These are phyloP conservation scores for Opisthograptis luteolata DNA, from an alignment of 2,888 invertebrate genomes.

Conservation along the genomic window DNA sequence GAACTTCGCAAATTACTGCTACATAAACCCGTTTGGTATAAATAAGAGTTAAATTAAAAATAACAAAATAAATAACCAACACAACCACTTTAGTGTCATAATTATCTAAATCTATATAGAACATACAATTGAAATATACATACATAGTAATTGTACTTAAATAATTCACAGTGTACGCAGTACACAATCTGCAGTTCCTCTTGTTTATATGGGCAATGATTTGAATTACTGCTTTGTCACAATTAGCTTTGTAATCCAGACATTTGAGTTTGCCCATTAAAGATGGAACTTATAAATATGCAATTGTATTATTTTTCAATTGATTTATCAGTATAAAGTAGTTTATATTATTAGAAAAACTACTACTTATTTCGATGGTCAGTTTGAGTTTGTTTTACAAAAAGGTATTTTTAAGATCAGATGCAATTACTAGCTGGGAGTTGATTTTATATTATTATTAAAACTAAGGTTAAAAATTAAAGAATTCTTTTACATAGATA, in stretches of 20 bases:
- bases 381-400: conserved; percentile 5
- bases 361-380: conserved; percentile 6
- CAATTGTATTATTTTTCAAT: conserved; percentile 10
- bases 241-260: not conserved
- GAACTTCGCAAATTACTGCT: conserved; percentile 65
- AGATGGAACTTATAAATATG: conserved; percentile 18
- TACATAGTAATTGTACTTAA: conserved; percentile 56
- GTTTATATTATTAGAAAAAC: conserved; percentile 1
- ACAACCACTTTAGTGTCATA: conserved; percentile 74
- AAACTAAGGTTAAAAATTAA: too few relatives aligned
- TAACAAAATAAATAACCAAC: conserved; percentile 82
- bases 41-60: conserved; percentile 78
- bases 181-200: conserved; percentile 30
- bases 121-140: conserved; percentile 52
- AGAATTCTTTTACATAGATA: too few relatives aligned
- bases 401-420: conserved; percentile 14
- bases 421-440: not conserved
- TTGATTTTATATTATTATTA: not conserved
- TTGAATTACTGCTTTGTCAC: not conserved
- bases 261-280: conserved; percentile 4
- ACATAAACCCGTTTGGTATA: conserved; percentile 74
- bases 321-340: conserved; percentile 1
- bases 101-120: conserved; percentile 59
- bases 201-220: conserved; percentile 6
- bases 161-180: conserved; percentile 40